These are phyloP conservation scores for Syndactyla subalaris DNA, from an alignment of 2,797 vertebrate genomes.

Conservation along the genomic window DNA sequence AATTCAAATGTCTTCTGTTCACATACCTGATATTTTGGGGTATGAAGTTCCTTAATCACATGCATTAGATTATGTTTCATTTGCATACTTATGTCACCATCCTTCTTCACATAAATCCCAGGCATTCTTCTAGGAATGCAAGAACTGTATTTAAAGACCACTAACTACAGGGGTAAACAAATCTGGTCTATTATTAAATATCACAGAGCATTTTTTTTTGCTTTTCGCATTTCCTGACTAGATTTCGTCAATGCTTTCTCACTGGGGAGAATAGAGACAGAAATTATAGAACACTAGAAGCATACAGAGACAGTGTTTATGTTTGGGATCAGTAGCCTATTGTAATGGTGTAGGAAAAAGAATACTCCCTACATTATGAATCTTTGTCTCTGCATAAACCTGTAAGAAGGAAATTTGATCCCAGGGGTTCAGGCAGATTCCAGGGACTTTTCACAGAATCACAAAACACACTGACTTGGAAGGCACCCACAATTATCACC, in stretches of 20 bases:
- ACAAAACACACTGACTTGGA: neutral
- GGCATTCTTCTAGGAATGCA: neutral
- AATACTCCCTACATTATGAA: neutral
- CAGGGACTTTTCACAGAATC: neutral
- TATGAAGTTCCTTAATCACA: neutral
- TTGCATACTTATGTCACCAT: neutral
- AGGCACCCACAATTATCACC: neutral
- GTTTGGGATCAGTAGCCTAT: neutral
- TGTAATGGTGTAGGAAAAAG: neutral
- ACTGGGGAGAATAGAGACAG: neutral
- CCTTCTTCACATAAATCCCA: neutral
- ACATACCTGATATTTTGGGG: neutral
- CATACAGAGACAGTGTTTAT: neutral
- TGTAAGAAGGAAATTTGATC: neutral
- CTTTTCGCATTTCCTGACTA: neutral
- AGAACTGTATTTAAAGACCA: neutral
- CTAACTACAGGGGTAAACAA: neutral
- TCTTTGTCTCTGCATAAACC: neutral
- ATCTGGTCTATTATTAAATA: fast-evolving
- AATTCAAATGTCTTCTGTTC: neutral
- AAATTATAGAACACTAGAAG: neutral
- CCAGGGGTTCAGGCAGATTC: neutral
- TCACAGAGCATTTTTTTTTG: neutral
- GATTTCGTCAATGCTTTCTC: neutral
- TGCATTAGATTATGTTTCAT: neutral